phyloP scores from a whole-genome alignment of 2,888 invertebrate genomes.

The Eulithis prunata region DNA sequence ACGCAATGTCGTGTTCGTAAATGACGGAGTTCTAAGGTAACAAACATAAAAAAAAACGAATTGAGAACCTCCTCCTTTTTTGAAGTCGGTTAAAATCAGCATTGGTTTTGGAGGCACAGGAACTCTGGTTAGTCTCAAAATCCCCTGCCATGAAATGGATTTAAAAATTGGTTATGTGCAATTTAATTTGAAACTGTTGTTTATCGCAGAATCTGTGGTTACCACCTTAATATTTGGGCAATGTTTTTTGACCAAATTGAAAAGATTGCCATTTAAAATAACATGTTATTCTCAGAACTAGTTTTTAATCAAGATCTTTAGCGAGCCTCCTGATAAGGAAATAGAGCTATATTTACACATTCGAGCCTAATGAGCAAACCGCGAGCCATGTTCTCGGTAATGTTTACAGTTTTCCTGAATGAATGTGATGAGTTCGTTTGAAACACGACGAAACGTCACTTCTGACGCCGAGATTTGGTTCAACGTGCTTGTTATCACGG shows the following conservation, averaged over 20 bases:
- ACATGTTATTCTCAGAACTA: neutral
- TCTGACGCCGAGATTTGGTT: constrained; percentile 4
- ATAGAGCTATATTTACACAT: constrained; percentile 17
- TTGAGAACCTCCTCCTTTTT: no score
- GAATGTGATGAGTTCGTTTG: constrained; percentile 11
- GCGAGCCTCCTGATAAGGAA: constrained; percentile 19
- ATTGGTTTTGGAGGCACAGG: no score
- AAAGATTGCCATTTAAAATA: neutral
- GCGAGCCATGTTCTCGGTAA: constrained; percentile 11
- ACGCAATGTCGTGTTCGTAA: no score
- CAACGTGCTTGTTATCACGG: constrained; percentile 5
- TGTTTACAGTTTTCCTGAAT: constrained; percentile 19
- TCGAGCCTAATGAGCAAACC: constrained; percentile 17
- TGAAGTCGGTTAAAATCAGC: no score
- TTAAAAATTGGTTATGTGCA: no score
- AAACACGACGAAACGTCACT: constrained; percentile 11
- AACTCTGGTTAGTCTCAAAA: no score
- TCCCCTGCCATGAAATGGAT: no score
- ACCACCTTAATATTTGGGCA: no score
- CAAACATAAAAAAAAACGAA: no score
- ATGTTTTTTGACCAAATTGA: neutral
- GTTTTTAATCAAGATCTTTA: constrained; percentile 15
- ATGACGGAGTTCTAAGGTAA: no score
- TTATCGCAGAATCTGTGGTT: no score
- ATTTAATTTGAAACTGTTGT: no score